phyloP scores from a whole-genome alignment of 2,113 vertebrate species.

The Acanthisitta chloris region DNA sequence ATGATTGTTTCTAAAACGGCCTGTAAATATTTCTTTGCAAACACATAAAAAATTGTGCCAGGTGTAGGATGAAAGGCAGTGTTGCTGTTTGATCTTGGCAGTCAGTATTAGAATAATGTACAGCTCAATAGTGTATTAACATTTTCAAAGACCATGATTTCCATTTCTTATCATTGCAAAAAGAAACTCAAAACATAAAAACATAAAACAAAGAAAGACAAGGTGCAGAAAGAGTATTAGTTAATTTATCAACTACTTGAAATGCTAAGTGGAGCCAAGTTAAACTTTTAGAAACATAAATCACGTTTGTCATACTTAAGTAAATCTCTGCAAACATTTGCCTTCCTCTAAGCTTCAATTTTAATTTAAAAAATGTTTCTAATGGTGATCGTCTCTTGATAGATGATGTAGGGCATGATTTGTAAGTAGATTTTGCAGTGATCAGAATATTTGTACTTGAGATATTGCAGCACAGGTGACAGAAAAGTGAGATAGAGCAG shows the following conservation, averaged over 20 bases:
- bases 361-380: constrained; percentile 33
- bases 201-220: background rate
- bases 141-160: background rate
- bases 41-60: background rate
- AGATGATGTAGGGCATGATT: background rate
- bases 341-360: constrained; percentile 28
- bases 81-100: background rate
- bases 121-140: background rate
- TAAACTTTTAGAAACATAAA: constrained; percentile 47
- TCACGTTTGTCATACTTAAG: constrained; percentile 18
- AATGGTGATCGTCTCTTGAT: background rate
- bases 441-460: background rate
- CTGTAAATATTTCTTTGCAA: background rate
- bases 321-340: constrained; percentile 14
- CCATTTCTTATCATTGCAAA: background rate
- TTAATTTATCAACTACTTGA: background rate
- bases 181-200: background rate
- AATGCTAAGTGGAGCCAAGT: background rate
- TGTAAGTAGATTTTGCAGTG: background rate
- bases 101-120: background rate
- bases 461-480: background rate
- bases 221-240: background rate
- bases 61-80: background rate
- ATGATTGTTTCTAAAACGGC: background rate
- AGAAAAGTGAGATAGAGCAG: background rate